These are phyloP conservation scores for Coracopsis vasa DNA, from an alignment of 2,113 vertebrate species.

Conservation along the genomic window DNA sequence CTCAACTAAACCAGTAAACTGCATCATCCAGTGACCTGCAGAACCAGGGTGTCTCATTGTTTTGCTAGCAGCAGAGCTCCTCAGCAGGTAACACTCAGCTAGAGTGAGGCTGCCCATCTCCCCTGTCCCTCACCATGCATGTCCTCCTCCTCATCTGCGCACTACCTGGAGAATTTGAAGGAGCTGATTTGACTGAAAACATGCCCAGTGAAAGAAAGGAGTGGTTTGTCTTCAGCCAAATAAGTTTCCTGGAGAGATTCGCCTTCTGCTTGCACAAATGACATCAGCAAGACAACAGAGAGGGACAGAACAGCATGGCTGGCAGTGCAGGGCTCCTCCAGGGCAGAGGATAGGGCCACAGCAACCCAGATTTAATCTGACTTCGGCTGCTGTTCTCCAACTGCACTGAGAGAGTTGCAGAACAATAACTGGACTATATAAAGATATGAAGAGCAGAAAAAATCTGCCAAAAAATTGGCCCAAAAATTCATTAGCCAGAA, in stretches of 20 bases:
- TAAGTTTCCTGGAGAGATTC: background rate
- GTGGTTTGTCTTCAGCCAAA: background rate
- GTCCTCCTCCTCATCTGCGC: background rate
- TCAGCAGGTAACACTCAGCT: background rate
- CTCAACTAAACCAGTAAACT: background rate
- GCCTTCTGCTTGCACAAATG: background rate
- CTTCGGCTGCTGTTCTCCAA: background rate
- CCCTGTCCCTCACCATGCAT: background rate
- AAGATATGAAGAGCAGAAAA: background rate
- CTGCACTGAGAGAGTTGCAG: background rate
- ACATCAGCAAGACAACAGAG: background rate
- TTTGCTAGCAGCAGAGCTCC: background rate
- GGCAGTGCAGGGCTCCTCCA: background rate
- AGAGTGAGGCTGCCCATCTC: background rate
- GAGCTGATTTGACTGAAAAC: background rate
- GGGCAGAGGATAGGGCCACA: background rate
- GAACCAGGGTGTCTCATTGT: background rate
- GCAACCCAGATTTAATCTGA: background rate
- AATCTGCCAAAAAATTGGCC: background rate
- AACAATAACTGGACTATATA: background rate
- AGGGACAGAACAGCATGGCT: background rate
- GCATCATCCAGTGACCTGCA: background rate
- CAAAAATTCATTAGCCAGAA: background rate
- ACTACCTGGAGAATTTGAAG: background rate
- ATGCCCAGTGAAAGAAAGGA: background rate